A percentile compares a stretch with the other conserved stretches of the same genome.
These are phyloP conservation scores for Pollenia angustigena DNA, from an alignment of 2,888 invertebrate species.

Conservation along the genomic window DNA sequence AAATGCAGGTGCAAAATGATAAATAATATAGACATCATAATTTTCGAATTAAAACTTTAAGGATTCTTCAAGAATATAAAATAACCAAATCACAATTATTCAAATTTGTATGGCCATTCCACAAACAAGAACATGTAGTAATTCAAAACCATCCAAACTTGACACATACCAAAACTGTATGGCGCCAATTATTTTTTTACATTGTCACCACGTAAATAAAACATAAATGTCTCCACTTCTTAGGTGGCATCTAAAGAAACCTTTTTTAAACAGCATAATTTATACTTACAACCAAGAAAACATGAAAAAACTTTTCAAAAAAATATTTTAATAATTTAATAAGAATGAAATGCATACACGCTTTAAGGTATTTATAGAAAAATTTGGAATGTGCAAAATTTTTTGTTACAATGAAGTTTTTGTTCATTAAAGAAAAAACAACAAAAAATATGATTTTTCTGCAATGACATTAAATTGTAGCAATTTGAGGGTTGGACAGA, in stretches of 20 bases:
- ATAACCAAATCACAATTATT: constrained; percentile 63
- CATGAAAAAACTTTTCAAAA: constrained; percentile 1
- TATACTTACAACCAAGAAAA: not conserved
- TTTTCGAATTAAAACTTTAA: constrained; percentile 29
- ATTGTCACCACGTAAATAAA: constrained; percentile 8
- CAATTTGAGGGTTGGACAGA: not conserved
- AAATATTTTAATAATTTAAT: constrained; percentile 30
- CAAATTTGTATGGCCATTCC: constrained; percentile 20
- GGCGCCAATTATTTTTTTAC: constrained; percentile 64
- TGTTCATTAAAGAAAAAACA: constrained; percentile 8
- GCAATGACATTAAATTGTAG: not conserved
- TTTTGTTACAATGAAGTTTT: constrained; percentile 16
- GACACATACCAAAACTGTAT: constrained; percentile 69
- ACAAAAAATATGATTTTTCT: constrained; percentile 29
- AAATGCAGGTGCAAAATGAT: not conserved
- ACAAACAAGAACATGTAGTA: constrained; percentile 37
- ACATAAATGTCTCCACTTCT: constrained; percentile 29
- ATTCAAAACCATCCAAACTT: constrained; percentile 61
- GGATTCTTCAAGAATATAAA: constrained; percentile 47
- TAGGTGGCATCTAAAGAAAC: constrained; percentile 66
- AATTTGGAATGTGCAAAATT: constrained; percentile 61
- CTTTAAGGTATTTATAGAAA: constrained; percentile 14
- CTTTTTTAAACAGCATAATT: constrained; percentile 61
- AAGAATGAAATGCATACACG: constrained; percentile 27
- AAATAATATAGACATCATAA: not conserved